These are phyloP conservation scores for Adelphocoris suturalis DNA, from an alignment of 2,888 invertebrate species.

Conservation along the genomic window DNA sequence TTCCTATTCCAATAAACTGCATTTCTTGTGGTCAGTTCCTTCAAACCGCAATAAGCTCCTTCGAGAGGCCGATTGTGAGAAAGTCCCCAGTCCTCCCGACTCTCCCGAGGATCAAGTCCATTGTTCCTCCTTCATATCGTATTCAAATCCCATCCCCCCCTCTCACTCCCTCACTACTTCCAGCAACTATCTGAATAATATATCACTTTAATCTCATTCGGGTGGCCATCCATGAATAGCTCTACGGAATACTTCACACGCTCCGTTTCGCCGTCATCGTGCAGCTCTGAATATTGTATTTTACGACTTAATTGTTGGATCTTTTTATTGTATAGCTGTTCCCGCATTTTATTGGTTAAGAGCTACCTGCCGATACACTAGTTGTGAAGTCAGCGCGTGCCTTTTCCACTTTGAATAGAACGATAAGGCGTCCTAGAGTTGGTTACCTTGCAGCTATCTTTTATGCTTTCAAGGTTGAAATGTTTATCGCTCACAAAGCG, in stretches of 20 bases:
- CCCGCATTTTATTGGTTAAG: slow-evolving; percentile 14
- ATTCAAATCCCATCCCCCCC: slow-evolving; percentile 34
- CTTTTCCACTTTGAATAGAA: not conserved
- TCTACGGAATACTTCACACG: slow-evolving; percentile 7
- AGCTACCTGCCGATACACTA: not conserved
- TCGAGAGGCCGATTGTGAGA: slow-evolving; percentile 19
- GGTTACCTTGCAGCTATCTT: too few species aligned
- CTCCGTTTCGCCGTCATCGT: not conserved
- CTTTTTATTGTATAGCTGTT: slow-evolving; percentile 31
- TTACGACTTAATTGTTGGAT: slow-evolving; percentile 40
- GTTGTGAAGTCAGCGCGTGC: slow-evolving; percentile 1
- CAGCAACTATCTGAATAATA: slow-evolving; percentile 40
- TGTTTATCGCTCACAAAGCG: too few species aligned
- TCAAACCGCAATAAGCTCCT: slow-evolving; percentile 18
- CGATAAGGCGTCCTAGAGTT: not conserved
- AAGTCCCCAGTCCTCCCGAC: not conserved
- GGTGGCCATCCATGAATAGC: slow-evolving; percentile 16
- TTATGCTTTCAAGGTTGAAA: too few species aligned
- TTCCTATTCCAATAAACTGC: too few species aligned
- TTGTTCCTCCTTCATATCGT: slow-evolving; percentile 45
- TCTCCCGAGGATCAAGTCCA: slow-evolving; percentile 37
- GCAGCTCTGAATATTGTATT: slow-evolving; percentile 55
- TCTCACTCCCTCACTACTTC: not conserved
- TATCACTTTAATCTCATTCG: slow-evolving; percentile 54
- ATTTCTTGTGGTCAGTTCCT: not conserved